phyloP scores from a whole-genome alignment of 92 coral and sea anemone genomes.

The Epizoanthus illoricatus region DNA sequence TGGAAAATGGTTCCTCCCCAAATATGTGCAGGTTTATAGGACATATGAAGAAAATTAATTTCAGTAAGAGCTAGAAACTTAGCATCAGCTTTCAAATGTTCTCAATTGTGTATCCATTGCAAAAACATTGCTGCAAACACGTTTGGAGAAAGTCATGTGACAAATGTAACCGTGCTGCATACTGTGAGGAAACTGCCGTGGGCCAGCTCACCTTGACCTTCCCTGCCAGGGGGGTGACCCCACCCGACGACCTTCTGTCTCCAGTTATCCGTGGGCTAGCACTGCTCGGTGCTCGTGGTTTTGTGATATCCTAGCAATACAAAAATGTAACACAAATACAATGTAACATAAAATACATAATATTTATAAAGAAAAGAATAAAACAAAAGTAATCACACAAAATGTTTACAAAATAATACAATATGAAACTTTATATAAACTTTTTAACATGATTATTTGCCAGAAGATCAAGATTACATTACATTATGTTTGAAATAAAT shows the following conservation, averaged over 20 bases:
- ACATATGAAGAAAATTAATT: too few species aligned
- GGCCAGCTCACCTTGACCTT: slow-evolving; percentile 74
- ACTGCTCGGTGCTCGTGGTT: slow-evolving; percentile 88
- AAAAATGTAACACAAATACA: slow-evolving; percentile 11
- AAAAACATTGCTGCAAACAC: not conserved
- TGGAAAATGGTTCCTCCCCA: too few species aligned
- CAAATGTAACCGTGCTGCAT: not conserved
- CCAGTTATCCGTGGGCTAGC: slow-evolving; percentile 77
- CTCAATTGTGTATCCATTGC: not conserved
- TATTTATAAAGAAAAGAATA: not conserved
- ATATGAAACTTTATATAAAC: too few species aligned
- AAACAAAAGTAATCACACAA: not conserved
- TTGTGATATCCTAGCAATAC: slow-evolving; percentile 82
- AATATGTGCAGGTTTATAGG: too few species aligned
- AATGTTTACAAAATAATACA: too few species aligned
- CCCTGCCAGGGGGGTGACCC: slow-evolving; percentile 66
- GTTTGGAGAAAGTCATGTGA: not conserved
- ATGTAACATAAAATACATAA: slow-evolving; percentile 4
- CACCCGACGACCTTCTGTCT: slow-evolving; percentile 78
- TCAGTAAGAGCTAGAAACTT: not conserved
- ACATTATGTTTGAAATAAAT: too few species aligned
- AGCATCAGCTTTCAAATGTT: not conserved
- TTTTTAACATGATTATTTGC: too few species aligned
- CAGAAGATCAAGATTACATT: too few species aligned
- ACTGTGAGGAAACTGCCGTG: not conserved